Percentiles rank a stretch among this genome's conserved stretches.
phyloP scores from a whole-genome alignment of 2,888 invertebrate species.

The Cephus rjabovi region DNA sequence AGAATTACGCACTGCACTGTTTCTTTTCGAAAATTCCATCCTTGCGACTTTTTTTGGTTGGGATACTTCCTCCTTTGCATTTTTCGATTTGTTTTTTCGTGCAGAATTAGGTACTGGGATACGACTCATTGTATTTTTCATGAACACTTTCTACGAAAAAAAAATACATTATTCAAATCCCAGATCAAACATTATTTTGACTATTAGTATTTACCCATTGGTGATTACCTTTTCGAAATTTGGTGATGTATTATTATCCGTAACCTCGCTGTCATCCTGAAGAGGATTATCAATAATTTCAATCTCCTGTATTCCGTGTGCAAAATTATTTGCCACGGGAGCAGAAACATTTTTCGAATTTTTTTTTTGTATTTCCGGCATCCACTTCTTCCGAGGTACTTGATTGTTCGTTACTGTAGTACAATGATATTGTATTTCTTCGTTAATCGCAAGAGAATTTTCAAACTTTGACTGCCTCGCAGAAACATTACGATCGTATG shows the following conservation, averaged over 20 bases:
- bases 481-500: neutral
- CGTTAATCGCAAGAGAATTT: neutral
- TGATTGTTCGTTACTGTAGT: neutral
- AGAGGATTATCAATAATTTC: neutral
- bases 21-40: neutral
- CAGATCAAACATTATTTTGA: neutral
- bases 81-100: neutral
- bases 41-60: neutral
- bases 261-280: neutral
- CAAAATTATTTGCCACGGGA: neutral
- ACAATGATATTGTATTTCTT: neutral
- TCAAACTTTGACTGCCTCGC: neutral
- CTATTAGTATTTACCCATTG: too few relatives aligned
- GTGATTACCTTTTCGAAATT: neutral
- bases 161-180: neutral
- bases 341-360: neutral
- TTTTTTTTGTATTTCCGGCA: neutral
- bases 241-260: neutral
- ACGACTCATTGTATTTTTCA: neutral
- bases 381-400: neutral
- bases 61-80: neutral
- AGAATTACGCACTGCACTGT: neutral
- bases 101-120: neutral
- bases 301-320: neutral
- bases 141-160: neutral